phyloP scores from a whole-genome alignment of 2,113 vertebrate genomes.

The Chionodraco myersi region DNA sequence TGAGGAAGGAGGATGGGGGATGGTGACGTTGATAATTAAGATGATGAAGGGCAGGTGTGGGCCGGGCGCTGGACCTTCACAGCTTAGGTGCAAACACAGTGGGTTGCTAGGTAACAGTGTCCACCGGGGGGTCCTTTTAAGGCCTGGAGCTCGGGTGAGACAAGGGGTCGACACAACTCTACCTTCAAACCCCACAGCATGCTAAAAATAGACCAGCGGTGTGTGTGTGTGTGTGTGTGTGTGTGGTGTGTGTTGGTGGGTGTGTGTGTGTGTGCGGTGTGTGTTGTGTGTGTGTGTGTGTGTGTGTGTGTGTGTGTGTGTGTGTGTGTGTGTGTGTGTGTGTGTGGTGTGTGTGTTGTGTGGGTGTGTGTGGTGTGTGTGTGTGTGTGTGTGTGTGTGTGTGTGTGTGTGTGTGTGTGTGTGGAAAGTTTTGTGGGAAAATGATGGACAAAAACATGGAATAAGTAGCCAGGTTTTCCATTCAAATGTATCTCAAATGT shows the following conservation, averaged over 20 bases:
- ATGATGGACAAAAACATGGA: constrained; percentile 50
- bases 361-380: too few species aligned
- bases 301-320: constrained; percentile 47
- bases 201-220: constrained; percentile 66
- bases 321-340: constrained; percentile 47
- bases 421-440: constrained; percentile 38
- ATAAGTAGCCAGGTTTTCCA: constrained; percentile 26
- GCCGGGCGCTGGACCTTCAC: constrained; percentile 70
- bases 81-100: constrained; percentile 76
- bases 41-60: constrained; percentile 74
- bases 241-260: constrained; percentile 44
- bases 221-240: constrained; percentile 46
- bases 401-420: constrained; percentile 43
- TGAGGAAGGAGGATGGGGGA: constrained; percentile 25
- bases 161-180: constrained; percentile 70
- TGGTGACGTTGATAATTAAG: constrained; percentile 62
- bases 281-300: constrained; percentile 48
- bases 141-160: constrained; percentile 75
- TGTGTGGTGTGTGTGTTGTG: too few species aligned
- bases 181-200: constrained; percentile 67
- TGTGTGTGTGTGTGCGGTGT: constrained; percentile 44
- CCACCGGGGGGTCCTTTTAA: constrained; percentile 78
- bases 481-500: too few species aligned
- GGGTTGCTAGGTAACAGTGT: constrained; percentile 66
- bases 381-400: constrained; percentile 49